Percentiles rank a stretch among this genome's conserved stretches.
Conservation (phyloP, 1,140 invertebrate species). For the Polypedilum vanderplanki region DNA sequence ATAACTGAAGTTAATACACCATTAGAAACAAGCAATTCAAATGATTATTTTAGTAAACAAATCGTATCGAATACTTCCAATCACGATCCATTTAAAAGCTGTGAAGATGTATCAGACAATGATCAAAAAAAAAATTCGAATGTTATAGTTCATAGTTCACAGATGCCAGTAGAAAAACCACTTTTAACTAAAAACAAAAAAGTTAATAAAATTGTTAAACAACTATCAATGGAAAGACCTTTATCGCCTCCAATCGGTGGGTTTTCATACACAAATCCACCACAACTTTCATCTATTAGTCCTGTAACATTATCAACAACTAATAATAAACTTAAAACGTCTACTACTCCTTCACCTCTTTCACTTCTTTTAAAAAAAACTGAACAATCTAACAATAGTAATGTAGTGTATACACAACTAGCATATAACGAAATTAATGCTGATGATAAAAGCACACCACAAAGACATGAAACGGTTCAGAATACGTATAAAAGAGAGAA, state of each 20-base stretch:
- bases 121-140: too few species aligned
- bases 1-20: conserved; percentile 61
- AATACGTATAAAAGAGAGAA: not conserved
- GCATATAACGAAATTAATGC: conserved; percentile 48
- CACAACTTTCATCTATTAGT: conserved; percentile 32
- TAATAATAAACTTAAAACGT: too few species aligned
- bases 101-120: not conserved
- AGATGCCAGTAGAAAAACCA: conserved; percentile 54
- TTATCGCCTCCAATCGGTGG: conserved; percentile 56
- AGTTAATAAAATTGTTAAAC: conserved; percentile 56
- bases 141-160: conserved; percentile 63
- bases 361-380: conserved; percentile 44
- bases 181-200: conserved; percentile 57
- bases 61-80: not conserved
- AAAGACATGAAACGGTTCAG: not conserved
- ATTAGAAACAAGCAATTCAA: conserved; percentile 31
- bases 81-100: not conserved
- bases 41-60: not conserved
- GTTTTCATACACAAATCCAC: conserved; percentile 63
- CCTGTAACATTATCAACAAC: conserved; percentile 37
- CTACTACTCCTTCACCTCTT: too few species aligned
- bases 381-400: conserved; percentile 38
- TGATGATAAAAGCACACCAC: conserved; percentile 16
- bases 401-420: conserved; percentile 67
- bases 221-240: conserved; percentile 54